These are phyloP conservation scores for Mobula hypostoma DNA, from an alignment of 2,113 vertebrate genomes.

Conservation along the genomic window DNA sequence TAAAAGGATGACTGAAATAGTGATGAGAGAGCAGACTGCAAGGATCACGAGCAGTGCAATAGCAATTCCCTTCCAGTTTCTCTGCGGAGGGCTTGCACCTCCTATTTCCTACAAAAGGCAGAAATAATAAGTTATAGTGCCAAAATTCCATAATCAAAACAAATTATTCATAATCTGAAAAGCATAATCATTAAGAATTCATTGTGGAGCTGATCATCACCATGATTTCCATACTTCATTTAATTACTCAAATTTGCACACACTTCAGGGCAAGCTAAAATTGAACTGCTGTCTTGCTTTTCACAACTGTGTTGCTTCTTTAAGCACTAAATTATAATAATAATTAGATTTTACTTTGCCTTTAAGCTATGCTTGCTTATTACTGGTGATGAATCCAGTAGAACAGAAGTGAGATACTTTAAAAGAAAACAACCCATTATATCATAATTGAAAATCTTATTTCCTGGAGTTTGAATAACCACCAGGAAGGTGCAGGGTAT, in stretches of 20 bases:
- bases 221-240: conserved; percentile 1
- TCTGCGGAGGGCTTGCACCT: conserved; percentile 83
- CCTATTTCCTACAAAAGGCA: conserved; percentile 78
- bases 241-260: conserved; percentile 24
- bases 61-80: conserved; percentile 98
- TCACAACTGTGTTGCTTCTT: conserved; percentile 23
- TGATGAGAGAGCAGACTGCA: conserved; percentile 95
- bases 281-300: conserved; percentile 12
- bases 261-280: conserved; percentile 32
- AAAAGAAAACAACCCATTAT: not conserved
- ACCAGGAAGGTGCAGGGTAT: not conserved
- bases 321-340: conserved; percentile 20
- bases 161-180: conserved; percentile 16
- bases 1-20: conserved; percentile 95
- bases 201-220: not conserved
- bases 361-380: conserved; percentile 11
- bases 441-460: not conserved
- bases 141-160: conserved; percentile 20
- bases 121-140: conserved; percentile 46
- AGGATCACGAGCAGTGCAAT: conserved; percentile 96
- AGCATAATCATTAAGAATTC: not conserved
- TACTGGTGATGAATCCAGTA: not conserved
- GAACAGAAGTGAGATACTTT: not conserved
- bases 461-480: not conserved
- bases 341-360: conserved; percentile 11